These are phyloP conservation scores for Chalcosyrphus nemorum DNA, from an alignment of 2,888 invertebrate species.

Conservation along the genomic window DNA sequence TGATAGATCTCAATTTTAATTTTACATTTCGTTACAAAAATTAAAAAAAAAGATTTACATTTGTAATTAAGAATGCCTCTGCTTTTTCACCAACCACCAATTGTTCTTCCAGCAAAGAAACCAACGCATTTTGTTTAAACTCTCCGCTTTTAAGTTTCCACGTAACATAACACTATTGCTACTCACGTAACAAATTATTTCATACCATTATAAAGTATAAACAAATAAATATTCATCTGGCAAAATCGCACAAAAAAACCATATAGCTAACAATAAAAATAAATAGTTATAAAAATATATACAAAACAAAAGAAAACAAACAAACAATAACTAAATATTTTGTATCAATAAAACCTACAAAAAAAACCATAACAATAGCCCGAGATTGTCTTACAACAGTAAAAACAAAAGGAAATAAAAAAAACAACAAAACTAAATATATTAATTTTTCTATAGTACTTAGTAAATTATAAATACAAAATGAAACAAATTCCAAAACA, in stretches of 20 bases:
- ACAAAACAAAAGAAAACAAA: slow-evolving; percentile 36
- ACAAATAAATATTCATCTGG: slow-evolving; percentile 16
- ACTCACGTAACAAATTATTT: neutral
- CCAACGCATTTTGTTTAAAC: neutral
- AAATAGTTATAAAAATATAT: slow-evolving; percentile 29
- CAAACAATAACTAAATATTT: slow-evolving; percentile 56
- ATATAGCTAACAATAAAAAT: slow-evolving; percentile 36
- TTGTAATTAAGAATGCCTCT: neutral
- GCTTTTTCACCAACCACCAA: neutral
- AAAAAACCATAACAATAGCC: slow-evolving; percentile 51
- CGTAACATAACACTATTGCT: neutral
- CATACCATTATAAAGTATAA: neutral
- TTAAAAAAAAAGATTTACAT: no score
- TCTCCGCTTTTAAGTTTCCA: neutral
- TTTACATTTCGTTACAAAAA: no score
- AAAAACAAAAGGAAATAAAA: slow-evolving; percentile 1
- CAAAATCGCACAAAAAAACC: slow-evolving; percentile 59
- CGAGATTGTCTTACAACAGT: slow-evolving; percentile 44
- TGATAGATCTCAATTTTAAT: no score
- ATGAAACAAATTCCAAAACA: slow-evolving; percentile 24
- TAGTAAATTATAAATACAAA: slow-evolving; percentile 18
- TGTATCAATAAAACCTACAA: slow-evolving; percentile 52
- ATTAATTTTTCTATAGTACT: slow-evolving; percentile 36
- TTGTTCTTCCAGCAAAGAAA: neutral
- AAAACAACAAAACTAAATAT: neutral